A percentile compares a stretch with the other conserved stretches of the same genome.
Conservation (phyloP, 2,888 invertebrate genomes). For the Dynastes maya region DNA sequence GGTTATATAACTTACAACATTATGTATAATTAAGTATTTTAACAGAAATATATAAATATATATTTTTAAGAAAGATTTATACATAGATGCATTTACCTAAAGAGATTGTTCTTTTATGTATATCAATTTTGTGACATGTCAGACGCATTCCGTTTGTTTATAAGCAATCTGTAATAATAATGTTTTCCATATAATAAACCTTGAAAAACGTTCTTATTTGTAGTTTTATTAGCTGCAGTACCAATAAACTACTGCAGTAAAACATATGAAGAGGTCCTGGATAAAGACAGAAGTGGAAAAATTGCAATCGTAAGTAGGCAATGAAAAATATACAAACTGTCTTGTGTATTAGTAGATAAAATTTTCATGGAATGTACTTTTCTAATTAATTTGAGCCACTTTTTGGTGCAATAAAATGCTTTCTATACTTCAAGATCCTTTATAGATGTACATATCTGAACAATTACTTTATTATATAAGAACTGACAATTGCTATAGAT, state of each 20-base stretch:
- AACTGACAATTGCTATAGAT: too few species aligned
- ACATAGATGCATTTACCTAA: constrained; percentile 45
- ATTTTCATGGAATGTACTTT: too few species aligned
- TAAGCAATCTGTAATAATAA: constrained; percentile 49
- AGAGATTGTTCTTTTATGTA: constrained; percentile 26
- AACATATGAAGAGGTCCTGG: background rate
- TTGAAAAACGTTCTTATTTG: constrained; percentile 36
- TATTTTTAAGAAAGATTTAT: constrained; percentile 47
- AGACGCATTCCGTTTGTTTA: constrained; percentile 49
- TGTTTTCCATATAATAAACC: constrained; percentile 48
- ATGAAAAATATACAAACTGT: too few species aligned
- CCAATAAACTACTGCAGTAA: background rate
- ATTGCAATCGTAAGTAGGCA: too few species aligned
- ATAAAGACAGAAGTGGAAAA: too few species aligned
- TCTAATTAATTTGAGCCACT: too few species aligned
- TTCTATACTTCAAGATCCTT: too few species aligned
- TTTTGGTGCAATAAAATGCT: too few species aligned
- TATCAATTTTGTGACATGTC: constrained; percentile 22
- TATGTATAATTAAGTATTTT: constrained; percentile 43
- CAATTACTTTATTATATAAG: too few species aligned
- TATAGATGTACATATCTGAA: too few species aligned
- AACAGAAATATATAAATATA: constrained; percentile 45
- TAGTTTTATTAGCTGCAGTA: constrained; percentile 6
- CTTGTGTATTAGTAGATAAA: too few species aligned
- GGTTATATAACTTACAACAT: constrained; percentile 8